These are phyloP conservation scores for Drosophila histrio DNA, from an alignment of 2,888 invertebrate genomes.

Conservation along the genomic window DNA sequence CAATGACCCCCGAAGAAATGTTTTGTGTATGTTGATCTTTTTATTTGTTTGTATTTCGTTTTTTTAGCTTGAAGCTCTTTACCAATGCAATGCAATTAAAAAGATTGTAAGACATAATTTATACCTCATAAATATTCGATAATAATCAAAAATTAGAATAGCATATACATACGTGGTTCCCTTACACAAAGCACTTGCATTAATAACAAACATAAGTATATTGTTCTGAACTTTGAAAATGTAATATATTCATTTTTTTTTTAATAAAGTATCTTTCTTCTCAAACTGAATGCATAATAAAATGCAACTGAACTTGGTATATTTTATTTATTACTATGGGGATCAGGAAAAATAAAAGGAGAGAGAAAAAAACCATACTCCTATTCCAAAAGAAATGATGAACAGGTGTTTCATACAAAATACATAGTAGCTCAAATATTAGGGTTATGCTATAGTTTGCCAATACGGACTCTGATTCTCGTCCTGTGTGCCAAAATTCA, in stretches of 20 bases:
- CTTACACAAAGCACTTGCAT: slow-evolving; percentile 64
- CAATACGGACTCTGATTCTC: too few species aligned
- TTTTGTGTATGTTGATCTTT: slow-evolving; percentile 43
- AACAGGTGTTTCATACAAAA: too few species aligned
- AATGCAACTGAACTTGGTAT: slow-evolving; percentile 31
- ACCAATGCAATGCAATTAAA: slow-evolving; percentile 10
- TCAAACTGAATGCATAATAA: slow-evolving; percentile 54
- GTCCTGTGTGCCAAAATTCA: too few species aligned
- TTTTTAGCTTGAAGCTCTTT: slow-evolving; percentile 19
- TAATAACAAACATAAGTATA: slow-evolving; percentile 38
- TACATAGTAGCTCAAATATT: too few species aligned
- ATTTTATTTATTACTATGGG: not conserved
- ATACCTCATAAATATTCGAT: slow-evolving; percentile 16
- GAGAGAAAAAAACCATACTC: too few species aligned
- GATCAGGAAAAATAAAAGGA: not conserved
- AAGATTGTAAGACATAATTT: slow-evolving; percentile 24
- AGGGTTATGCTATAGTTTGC: too few species aligned
- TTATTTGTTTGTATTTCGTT: slow-evolving; percentile 11
- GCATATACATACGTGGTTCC: slow-evolving; percentile 41
- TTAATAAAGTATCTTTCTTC: slow-evolving; percentile 54
- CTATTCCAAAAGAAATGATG: too few species aligned
- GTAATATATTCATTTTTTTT: slow-evolving; percentile 15
- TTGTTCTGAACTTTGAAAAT: slow-evolving; percentile 25
- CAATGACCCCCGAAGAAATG: slow-evolving; percentile 64
- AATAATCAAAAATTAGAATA: slow-evolving; percentile 13